Percentiles rank a stretch among this genome's conserved stretches.
Evolutionary conservation across 2,888 invertebrate species (phyloP).

Genomic region (Pristionchus entomophagus): DNA sequence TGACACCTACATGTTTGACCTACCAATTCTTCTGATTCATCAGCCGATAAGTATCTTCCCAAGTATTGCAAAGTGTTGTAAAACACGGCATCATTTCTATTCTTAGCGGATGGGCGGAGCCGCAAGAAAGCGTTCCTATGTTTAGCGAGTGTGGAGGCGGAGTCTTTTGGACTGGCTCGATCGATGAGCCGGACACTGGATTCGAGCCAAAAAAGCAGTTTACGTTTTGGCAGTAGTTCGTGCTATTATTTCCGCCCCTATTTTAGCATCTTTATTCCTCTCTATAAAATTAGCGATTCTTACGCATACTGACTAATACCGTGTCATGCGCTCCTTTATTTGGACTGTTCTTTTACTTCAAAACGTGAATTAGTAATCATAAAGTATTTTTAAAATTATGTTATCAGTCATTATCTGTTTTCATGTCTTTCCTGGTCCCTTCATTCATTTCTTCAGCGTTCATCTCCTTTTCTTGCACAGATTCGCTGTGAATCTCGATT

Average conservation of each 20-base stretch:
- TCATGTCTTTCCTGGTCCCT: not conserved
- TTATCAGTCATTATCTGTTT: not conserved
- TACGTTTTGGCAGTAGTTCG: constrained; percentile 21
- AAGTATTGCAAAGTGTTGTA: no score
- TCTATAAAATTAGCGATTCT: not conserved
- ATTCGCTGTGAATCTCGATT: not conserved
- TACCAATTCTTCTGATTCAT: no score
- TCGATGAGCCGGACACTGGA: constrained; percentile 49
- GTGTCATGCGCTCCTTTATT: not conserved
- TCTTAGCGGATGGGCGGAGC: no score
- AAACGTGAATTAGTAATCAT: no score
- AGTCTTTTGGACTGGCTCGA: not conserved
- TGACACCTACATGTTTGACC: no score
- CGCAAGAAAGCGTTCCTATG: no score
- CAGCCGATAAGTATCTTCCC: no score
- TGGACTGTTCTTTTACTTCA: not conserved
- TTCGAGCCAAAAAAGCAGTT: constrained; percentile 47
- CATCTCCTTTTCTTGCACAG: not conserved
- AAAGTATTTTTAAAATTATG: no score
- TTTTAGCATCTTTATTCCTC: not conserved
- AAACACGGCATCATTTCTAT: no score
- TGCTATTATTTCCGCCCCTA: not conserved
- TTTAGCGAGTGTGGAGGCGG: no score
- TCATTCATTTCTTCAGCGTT: not conserved
- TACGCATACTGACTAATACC: not conserved